phyloP scores from a whole-genome alignment of 2,888 invertebrate species.

The Globia sparganii region DNA sequence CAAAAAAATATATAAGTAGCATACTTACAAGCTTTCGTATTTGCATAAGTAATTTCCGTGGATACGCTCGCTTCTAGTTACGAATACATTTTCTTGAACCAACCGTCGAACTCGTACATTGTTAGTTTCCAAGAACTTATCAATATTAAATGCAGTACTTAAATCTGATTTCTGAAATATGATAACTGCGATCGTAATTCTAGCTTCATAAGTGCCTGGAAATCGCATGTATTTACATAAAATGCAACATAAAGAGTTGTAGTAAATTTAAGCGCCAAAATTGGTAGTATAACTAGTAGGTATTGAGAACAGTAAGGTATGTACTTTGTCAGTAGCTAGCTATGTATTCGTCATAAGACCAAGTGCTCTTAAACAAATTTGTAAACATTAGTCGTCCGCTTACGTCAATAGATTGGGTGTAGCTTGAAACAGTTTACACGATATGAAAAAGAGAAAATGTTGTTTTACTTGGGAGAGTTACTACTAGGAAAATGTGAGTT shows the following conservation, averaged over 20 bases:
- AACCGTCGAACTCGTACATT: slow-evolving; percentile 47
- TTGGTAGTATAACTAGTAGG: neutral
- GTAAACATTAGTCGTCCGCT: slow-evolving; percentile 52
- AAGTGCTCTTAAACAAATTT: slow-evolving; percentile 40
- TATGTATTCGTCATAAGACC: slow-evolving; percentile 22
- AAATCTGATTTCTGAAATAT: slow-evolving; percentile 64
- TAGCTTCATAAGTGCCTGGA: slow-evolving; percentile 42
- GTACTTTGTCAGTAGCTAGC: slow-evolving; percentile 3
- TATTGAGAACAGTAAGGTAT: neutral
- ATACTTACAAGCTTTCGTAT: slow-evolving; percentile 10
- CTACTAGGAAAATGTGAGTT: slow-evolving; percentile 84
- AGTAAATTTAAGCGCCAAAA: neutral
- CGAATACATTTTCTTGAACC: slow-evolving; percentile 61
- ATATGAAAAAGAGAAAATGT: slow-evolving; percentile 71
- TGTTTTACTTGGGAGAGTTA: slow-evolving; percentile 67
- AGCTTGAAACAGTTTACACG: slow-evolving; percentile 58
- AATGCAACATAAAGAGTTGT: slow-evolving; percentile 11
- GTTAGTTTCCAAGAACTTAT: slow-evolving; percentile 66
- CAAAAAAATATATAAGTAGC: neutral
- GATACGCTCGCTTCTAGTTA: slow-evolving; percentile 45
- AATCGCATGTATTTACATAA: slow-evolving; percentile 39
- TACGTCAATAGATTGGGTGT: slow-evolving; percentile 45
- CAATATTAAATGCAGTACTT: slow-evolving; percentile 61
- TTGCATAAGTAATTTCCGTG: slow-evolving; percentile 41
- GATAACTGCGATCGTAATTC: slow-evolving; percentile 59